Base-by-base conservation (phyloP, 2,113 vertebrate species). In the Brachypodius melanocephalos region DNA sequence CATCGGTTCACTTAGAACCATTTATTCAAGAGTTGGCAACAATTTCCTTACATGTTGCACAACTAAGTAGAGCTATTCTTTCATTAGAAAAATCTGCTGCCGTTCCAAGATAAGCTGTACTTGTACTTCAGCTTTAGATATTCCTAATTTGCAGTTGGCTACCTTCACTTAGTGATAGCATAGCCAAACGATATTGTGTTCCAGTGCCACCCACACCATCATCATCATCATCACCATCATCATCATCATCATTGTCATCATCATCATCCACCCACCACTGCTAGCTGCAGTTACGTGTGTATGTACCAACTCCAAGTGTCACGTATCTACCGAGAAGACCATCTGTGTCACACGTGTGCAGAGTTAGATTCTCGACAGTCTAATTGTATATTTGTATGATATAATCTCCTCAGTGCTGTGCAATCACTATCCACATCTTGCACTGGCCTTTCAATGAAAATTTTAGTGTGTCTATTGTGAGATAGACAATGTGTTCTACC, bases 311-410 rank as follows among this genome's bases (percentile, higher is more conserved):
- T 97, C 94, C 69, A 90, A 59, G 86, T 95, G 96, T 97, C 38
- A 2, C 5, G 11, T 95, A 68, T 86, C 62, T 95, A 78, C 95
- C 5, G 14, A 90, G 95, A 91, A 94, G 77, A 95, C 38, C 93
- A 95, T 95, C 58, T 40, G 4, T 95, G 96, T 97, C 96, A 97
- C 75, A 36, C 26, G 26, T 34, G 96, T 88, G 69, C 96, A 97
- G 96, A 97, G 96, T 97, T 96, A 97, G 94, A 97, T 97, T 97
- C 94, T 96, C 92, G 78, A 85, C 84, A 88, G 94, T 97, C 95
- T 96, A 92, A 66, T 94, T 98, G 98, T 98, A 98, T 95, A 98
- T 98, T 98, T 98, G 98, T 98, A 98, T 97, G 88, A 97, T 98
- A 98, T 79, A 94, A 95, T 97, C 95, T 98, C 96, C 97, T 97